phyloP scores from a whole-genome alignment of 2,113 vertebrate genomes.

The Mugil cephalus region DNA sequence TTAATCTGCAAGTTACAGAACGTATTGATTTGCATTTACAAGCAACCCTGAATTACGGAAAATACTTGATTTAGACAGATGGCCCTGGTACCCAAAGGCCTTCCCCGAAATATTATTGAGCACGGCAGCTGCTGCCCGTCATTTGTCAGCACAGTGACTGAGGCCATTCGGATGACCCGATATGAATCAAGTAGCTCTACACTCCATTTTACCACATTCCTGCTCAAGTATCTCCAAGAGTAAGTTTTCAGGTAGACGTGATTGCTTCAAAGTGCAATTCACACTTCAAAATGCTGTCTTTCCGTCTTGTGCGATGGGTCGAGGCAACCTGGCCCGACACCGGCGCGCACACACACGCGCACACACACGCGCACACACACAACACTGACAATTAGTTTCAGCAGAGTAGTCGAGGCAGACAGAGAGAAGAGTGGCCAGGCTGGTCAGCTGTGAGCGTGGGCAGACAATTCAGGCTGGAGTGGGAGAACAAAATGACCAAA shows the following conservation, averaged over 20 bases:
- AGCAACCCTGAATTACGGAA: background rate
- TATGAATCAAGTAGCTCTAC: background rate
- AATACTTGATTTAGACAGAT: background rate
- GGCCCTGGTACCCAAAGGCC: background rate
- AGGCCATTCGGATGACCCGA: background rate
- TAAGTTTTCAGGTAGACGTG: background rate
- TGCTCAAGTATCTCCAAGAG: background rate
- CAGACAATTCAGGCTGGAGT: slow-evolving; percentile 29
- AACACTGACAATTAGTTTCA: slow-evolving; percentile 25
- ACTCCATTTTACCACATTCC: background rate
- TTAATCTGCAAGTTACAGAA: background rate
- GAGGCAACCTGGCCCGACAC: slow-evolving; percentile 4
- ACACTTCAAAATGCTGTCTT: background rate
- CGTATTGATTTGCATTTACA: background rate
- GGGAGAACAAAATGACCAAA: slow-evolving; percentile 46
- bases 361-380: slow-evolving; percentile 29
- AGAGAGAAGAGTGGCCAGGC: slow-evolving; percentile 12
- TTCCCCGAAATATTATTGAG: background rate
- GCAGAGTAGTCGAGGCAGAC: background rate
- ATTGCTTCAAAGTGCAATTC: slow-evolving; percentile 12
- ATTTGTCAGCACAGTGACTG: background rate
- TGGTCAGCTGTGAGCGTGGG: slow-evolving; percentile 45
- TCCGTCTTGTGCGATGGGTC: slow-evolving; percentile 21
- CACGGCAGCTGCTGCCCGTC: background rate
- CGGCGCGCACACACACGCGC: too few species aligned